Evolutionary conservation across 64 coral and sea anemone genomes (phyloP).

Genomic region (Stichodactyla helianthus): DNA sequence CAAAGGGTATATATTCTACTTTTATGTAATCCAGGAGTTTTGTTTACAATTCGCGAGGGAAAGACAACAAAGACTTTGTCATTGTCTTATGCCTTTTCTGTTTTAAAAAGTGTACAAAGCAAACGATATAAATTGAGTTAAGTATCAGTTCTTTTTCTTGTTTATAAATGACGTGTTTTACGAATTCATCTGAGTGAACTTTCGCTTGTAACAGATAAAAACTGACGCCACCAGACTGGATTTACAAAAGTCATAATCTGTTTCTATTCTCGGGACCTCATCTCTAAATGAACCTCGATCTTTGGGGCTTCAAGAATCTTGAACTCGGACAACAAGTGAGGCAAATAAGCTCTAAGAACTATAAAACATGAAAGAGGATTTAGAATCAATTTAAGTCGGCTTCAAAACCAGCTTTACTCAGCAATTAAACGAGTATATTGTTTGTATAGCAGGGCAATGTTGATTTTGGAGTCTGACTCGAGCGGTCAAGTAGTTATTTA

Average conservation of each 20-base stretch:
- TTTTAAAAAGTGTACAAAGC: too few relatives aligned
- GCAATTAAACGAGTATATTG: not conserved
- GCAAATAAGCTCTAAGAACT: not conserved
- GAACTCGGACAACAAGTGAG: not conserved
- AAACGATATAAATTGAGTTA: too few relatives aligned
- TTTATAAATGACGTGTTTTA: not conserved
- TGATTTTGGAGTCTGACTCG: constrained; percentile 2
- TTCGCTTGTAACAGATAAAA: not conserved
- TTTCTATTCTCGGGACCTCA: not conserved
- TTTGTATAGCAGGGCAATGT: constrained; percentile 15
- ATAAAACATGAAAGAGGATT: not conserved
- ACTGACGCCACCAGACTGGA: not conserved
- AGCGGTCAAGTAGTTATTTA: not conserved
- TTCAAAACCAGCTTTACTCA: not conserved
- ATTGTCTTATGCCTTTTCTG: too few relatives aligned
- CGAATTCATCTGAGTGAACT: not conserved
- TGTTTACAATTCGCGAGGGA: too few relatives aligned
- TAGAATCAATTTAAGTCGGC: not conserved
- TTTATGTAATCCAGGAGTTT: not conserved
- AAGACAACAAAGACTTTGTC: too few relatives aligned
- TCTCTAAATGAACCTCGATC: not conserved
- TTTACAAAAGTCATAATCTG: not conserved
- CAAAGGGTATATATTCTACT: not conserved
- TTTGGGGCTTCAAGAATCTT: not conserved
- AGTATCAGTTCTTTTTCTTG: too few relatives aligned